Evolutionary conservation across 1,140 invertebrate genomes (phyloP).

Genomic region (Drosophila insularis): DNA sequence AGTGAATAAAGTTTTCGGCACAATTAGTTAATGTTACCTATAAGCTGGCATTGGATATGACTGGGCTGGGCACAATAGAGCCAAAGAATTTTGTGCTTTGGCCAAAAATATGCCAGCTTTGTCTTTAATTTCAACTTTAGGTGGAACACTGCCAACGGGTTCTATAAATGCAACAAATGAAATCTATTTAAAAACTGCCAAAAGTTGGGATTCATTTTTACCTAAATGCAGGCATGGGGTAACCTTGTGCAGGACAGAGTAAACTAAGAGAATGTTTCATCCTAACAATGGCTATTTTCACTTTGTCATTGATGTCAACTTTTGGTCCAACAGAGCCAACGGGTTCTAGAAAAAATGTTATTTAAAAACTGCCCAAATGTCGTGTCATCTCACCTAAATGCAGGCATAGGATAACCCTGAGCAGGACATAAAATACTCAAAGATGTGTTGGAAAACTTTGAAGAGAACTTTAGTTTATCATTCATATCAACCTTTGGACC

Average conservation of each 20-base stretch:
- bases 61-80: conserved; percentile 88
- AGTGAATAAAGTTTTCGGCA: conserved; percentile 34
- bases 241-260: conserved; percentile 88
- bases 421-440: conserved; percentile 85
- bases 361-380: conserved; percentile 36
- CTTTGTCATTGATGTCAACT: conserved; percentile 82
- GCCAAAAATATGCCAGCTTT: conserved; percentile 79
- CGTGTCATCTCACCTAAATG: conserved; percentile 84
- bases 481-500: conserved; percentile 86
- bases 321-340: conserved; percentile 84
- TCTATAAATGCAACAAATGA: conserved; percentile 60
- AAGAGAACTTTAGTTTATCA: conserved; percentile 84
- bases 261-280: conserved; percentile 70
- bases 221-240: conserved; percentile 87
- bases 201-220: conserved; percentile 48
- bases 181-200: not conserved
- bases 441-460: conserved; percentile 34
- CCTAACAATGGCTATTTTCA: conserved; percentile 64
- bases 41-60: conserved; percentile 87
- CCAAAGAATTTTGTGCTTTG: conserved; percentile 80
- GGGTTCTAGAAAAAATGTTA: conserved; percentile 81
- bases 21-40: conserved; percentile 82
- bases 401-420: conserved; percentile 86
- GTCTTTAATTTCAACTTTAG: conserved; percentile 85
- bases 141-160: conserved; percentile 87